These are phyloP conservation scores for Acridotheres tristis DNA, from an alignment of 2,797 vertebrate species.

Conservation along the genomic window DNA sequence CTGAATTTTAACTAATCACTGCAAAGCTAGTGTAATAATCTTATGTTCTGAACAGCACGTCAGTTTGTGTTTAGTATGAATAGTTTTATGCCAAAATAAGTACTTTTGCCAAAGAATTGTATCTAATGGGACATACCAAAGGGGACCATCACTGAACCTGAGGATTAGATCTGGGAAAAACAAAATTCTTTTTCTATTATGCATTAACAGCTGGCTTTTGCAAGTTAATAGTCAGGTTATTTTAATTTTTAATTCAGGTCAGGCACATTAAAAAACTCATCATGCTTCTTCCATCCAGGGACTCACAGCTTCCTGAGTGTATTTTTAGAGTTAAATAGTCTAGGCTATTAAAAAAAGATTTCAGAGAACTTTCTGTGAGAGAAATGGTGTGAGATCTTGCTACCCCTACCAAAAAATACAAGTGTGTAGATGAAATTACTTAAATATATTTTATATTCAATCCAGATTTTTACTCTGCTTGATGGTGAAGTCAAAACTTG, in stretches of 20 bases:
- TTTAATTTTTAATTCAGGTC: slow-evolving; percentile 46
- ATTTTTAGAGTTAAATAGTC: not conserved
- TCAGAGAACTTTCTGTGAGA: not conserved
- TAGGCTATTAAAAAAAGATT: not conserved
- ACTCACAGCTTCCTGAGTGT: not conserved
- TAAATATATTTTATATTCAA: not conserved
- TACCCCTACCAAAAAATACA: not conserved
- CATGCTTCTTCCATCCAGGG: not conserved
- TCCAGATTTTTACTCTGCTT: not conserved
- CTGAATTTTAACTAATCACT: slow-evolving; percentile 2
- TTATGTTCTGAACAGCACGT: slow-evolving; percentile 1
- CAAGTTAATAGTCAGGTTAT: slow-evolving; percentile 52
- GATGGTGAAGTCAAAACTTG: not conserved
- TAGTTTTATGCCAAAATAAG: slow-evolving; percentile 52
- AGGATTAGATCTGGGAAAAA: slow-evolving; percentile 67
- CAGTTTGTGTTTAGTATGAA: slow-evolving; percentile 59
- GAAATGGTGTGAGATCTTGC: not conserved
- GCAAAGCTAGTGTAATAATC: slow-evolving; percentile 4
- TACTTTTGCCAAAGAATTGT: slow-evolving; percentile 52
- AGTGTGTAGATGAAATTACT: not conserved
- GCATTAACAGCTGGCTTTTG: slow-evolving; percentile 60
- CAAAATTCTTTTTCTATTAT: slow-evolving; percentile 74
- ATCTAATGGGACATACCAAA: slow-evolving; percentile 67
- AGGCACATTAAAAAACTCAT: not conserved
- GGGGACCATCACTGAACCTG: slow-evolving; percentile 59